Percentiles rank a stretch among this genome's conserved stretches.
Conservation (phyloP, 2,888 invertebrate species). For the Entomobrya proxima region DNA sequence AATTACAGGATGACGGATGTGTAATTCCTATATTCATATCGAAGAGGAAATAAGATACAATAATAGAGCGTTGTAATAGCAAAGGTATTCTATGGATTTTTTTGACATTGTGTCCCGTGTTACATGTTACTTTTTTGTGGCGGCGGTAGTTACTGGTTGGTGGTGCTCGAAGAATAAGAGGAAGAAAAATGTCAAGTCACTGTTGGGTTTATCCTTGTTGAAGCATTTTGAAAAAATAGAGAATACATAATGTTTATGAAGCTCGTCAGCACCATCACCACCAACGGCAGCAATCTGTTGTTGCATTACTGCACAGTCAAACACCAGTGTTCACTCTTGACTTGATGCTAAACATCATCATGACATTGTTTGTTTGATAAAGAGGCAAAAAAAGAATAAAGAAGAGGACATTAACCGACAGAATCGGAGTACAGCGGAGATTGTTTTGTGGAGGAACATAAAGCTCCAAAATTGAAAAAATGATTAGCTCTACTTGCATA, state of each 20-base stretch:
- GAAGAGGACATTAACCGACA: constrained; percentile 60
- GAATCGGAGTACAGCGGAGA: not conserved
- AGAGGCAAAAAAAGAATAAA: not conserved
- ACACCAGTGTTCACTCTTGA: constrained; percentile 27
- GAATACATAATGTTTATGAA: not conserved
- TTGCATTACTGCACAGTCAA: not conserved
- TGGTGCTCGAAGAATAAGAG: not conserved
- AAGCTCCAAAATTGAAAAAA: constrained; percentile 14
- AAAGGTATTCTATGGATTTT: constrained; percentile 15
- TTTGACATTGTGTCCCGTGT: constrained; percentile 60
- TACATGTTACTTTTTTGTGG: constrained; percentile 46
- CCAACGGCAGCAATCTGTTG: not conserved
- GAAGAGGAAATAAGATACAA: constrained; percentile 3
- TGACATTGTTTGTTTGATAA: constrained; percentile 50
- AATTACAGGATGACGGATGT: constrained; percentile 43
- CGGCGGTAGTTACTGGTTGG: too few relatives aligned
- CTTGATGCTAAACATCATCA: constrained; percentile 53
- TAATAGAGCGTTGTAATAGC: too few relatives aligned
- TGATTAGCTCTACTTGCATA: constrained; percentile 59
- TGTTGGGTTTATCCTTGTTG: constrained; percentile 41
- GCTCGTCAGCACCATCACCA: constrained; percentile 12
- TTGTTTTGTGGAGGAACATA: not conserved
- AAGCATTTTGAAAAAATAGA: not conserved
- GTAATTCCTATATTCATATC: constrained; percentile 65
- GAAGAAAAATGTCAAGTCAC: constrained; percentile 60